Evolutionary conservation across 1,140 invertebrate genomes (phyloP).

Genomic region (Mycetomoellerius zeteki): DNA sequence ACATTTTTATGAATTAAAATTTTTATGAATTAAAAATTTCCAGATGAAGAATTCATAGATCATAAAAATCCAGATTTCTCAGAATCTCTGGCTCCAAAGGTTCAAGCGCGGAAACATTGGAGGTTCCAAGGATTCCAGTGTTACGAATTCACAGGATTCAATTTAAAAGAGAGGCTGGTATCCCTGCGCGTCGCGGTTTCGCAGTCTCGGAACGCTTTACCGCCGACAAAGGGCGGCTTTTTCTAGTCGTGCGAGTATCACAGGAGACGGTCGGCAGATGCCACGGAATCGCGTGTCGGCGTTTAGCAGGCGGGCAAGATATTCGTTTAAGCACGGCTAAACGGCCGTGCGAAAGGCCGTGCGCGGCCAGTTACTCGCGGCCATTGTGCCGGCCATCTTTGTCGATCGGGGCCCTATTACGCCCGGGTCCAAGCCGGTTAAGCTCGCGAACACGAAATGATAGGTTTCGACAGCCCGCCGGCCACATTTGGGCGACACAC

Average conservation of each 20-base stretch:
- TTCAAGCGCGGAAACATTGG: not conserved
- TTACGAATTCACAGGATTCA: conserved; percentile 21
- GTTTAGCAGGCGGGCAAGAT: conserved; percentile 44
- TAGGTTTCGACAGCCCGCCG: conserved; percentile 53
- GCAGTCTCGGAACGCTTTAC: not conserved
- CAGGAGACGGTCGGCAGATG: conserved; percentile 45
- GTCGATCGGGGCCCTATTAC: conserved; percentile 44
- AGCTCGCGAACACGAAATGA: conserved; percentile 51
- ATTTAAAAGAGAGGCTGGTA: conserved; percentile 1
- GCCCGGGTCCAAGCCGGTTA: conserved; percentile 20
- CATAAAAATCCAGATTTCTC: not conserved
- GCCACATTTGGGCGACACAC: conserved; percentile 43
- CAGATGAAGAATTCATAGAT: not conserved
- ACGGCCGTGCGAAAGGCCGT: conserved; percentile 23
- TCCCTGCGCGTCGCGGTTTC: not conserved
- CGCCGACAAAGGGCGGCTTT: conserved; percentile 40
- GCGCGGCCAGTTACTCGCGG: conserved; percentile 32
- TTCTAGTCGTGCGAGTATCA: conserved; percentile 33
- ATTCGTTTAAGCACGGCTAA: conserved; percentile 51
- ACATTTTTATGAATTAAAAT: conserved; percentile 9
- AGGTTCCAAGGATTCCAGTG: not conserved
- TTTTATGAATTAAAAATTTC: not conserved
- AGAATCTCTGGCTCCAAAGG: not conserved
- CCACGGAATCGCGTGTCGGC: conserved; percentile 51
- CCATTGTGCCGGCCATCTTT: conserved; percentile 55